Conservation (phyloP, 2,113 vertebrate genomes). For the Coryphaenoides rupestris region DNA sequence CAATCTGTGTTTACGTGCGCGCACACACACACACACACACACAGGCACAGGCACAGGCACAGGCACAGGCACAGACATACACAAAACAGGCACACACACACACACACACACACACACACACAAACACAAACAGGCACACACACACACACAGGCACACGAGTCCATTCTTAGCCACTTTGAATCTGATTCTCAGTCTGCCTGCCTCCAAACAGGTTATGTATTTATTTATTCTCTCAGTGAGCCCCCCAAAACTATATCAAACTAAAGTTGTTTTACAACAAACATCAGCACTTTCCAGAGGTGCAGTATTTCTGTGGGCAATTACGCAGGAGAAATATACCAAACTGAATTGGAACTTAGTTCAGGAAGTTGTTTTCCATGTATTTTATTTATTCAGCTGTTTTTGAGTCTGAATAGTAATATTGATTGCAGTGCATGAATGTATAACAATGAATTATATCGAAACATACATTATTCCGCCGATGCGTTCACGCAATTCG, state of each 20-base stretch:
- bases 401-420: no score
- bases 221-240: constrained; percentile 67
- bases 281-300: constrained; percentile 64
- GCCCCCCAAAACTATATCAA: constrained; percentile 53
- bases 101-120: constrained; percentile 54
- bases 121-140: constrained; percentile 46
- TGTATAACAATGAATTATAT: no score
- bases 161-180: constrained; percentile 70
- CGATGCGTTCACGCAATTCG: no score
- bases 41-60: constrained; percentile 11
- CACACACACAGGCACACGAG: constrained; percentile 6
- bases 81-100: constrained; percentile 51
- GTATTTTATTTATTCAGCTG: no score
- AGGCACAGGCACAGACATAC: no score
- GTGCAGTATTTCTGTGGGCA: background rate
- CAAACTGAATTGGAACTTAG: background rate
- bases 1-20: constrained; percentile 74
- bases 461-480: no score
- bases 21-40: constrained; percentile 55
- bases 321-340: constrained; percentile 31
- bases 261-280: constrained; percentile 63
- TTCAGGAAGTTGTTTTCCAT: no score
- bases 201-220: constrained; percentile 67
- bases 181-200: constrained; percentile 69
- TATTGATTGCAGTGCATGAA: no score